phyloP scores from a whole-genome alignment of 1,140 invertebrate species.

The Steinernema khuongi region DNA sequence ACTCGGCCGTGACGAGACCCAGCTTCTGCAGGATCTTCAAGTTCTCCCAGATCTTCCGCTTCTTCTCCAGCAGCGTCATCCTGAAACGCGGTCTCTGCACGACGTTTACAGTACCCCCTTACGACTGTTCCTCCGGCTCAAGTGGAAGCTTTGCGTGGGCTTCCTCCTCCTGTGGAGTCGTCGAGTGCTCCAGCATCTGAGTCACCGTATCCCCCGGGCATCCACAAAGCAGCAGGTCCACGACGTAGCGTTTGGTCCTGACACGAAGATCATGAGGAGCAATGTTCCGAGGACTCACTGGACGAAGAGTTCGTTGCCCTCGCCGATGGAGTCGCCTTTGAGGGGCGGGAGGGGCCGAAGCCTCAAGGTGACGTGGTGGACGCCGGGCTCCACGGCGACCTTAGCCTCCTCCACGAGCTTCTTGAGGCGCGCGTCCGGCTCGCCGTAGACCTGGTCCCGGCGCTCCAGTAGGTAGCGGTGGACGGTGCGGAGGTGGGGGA shows the following conservation, averaged over 20 bases:
- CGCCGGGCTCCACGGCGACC: not conserved
- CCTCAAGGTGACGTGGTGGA: not conserved
- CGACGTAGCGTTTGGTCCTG: not conserved
- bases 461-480: not conserved
- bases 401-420: not conserved
- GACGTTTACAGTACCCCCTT: not conserved
- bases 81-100: not conserved
- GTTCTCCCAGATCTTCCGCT: conserved; percentile 10
- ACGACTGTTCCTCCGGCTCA: not conserved
- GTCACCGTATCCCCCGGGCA: not conserved
- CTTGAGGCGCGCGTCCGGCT: not conserved
- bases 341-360: not conserved
- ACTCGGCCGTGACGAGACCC: not conserved
- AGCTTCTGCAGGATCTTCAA: conserved; percentile 1
- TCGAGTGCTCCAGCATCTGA: not conserved
- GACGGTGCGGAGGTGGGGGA: not conserved
- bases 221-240: not conserved
- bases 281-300: not conserved
- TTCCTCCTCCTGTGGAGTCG: not conserved
- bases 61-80: not conserved
- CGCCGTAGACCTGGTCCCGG: not conserved
- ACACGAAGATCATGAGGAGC: not conserved
- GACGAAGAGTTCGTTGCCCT: conserved; percentile 6
- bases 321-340: not conserved
- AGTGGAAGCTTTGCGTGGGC: not conserved